A percentile compares a stretch with the other conserved stretches of the same genome.
Evolutionary conservation across 2,888 invertebrate genomes (phyloP).

Genomic region (Esperia sulphurella): DNA sequence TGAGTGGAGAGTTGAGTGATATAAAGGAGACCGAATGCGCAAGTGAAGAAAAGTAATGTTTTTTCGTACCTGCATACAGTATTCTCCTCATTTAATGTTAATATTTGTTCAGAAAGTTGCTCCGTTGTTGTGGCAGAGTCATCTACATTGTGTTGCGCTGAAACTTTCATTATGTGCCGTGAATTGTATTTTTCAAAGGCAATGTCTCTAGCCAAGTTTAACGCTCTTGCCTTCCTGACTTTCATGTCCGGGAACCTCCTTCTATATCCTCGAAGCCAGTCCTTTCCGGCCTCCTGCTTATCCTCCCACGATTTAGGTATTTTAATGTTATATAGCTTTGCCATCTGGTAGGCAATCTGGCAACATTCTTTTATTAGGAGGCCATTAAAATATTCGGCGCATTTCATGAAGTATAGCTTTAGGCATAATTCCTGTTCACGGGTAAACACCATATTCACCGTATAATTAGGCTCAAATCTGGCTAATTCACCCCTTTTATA

Average conservation of each 20-base stretch:
- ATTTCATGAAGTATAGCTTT: background rate
- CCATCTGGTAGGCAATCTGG: background rate
- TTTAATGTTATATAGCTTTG: conserved; percentile 11
- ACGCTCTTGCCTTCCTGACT: conserved; percentile 30
- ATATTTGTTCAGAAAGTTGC: background rate
- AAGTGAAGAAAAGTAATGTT: too few species aligned
- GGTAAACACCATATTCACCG: background rate
- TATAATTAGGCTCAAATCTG: background rate
- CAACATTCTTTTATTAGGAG: background rate
- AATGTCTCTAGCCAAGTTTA: conserved; percentile 27
- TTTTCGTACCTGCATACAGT: too few species aligned
- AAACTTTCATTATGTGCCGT: too few species aligned
- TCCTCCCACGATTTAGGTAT: conserved; percentile 19
- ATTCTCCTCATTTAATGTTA: background rate
- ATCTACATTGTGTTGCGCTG: background rate
- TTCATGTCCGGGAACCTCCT: conserved; percentile 14
- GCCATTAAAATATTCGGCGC: background rate
- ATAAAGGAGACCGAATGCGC: too few species aligned
- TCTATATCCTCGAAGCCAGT: conserved; percentile 10
- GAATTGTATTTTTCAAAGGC: conserved; percentile 19
- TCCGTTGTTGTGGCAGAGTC: background rate
- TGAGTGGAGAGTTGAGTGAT: too few species aligned
- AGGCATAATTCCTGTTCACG: background rate
- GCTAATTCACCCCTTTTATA: background rate
- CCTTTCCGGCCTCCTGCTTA: conserved; percentile 13